Percentiles rank a stretch among this genome's conserved stretches.
Evolutionary conservation across 35 echinoderm and acorn worm species (phyloP).

Genomic region (Ophiothrix spiculata): DNA sequence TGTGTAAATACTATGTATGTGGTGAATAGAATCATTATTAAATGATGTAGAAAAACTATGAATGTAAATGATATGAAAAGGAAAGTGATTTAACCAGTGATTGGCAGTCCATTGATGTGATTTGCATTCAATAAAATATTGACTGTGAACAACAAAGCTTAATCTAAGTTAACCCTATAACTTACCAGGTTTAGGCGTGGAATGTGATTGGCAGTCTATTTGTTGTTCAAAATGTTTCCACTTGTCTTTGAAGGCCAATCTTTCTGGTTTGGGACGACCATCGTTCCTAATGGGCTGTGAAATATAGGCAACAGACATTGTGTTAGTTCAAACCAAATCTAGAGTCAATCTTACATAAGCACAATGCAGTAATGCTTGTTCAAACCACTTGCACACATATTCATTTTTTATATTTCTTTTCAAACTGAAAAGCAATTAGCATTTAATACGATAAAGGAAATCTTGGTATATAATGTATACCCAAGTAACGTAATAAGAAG

Average conservation of each 20-base stretch:
- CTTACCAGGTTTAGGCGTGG: slow-evolving; percentile 89
- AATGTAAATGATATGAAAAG: no score
- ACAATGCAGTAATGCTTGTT: neutral
- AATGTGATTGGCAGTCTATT: slow-evolving; percentile 81
- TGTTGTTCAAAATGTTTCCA: slow-evolving; percentile 92
- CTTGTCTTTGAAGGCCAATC: slow-evolving; percentile 87
- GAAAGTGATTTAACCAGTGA: no score
- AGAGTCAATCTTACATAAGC: no score
- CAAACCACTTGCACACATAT: neutral
- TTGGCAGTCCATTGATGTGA: no score
- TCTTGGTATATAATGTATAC: neutral
- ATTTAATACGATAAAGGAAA: neutral
- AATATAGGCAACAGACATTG: no score
- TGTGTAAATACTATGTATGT: neutral
- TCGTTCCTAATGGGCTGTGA: neutral
- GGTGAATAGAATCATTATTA: neutral
- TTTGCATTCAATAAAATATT: no score
- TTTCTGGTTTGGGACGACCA: slow-evolving; percentile 46
- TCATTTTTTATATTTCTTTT: neutral
- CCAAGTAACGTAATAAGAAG: neutral
- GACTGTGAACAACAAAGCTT: no score
- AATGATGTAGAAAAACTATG: neutral
- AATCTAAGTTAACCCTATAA: no score
- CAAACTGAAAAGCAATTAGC: neutral
- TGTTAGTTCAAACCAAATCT: no score